Evolutionary conservation across 2,888 invertebrate species (phyloP).

Genomic region (Macrophya alboannulata): DNA sequence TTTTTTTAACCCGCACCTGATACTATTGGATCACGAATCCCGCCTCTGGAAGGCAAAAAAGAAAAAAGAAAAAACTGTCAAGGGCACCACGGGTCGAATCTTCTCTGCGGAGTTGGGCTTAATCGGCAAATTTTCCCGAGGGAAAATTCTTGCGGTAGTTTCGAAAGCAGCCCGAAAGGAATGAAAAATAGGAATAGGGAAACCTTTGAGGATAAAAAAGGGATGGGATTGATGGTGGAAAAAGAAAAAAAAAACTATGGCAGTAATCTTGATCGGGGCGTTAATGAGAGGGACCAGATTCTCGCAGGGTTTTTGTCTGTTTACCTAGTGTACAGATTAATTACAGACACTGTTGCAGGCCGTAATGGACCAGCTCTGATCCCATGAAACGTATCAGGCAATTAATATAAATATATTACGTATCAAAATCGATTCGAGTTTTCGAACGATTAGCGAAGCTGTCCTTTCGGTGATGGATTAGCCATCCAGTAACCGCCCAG

Average conservation of each 20-base stretch:
- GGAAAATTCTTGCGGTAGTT: not conserved
- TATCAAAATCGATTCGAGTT: conserved; percentile 14
- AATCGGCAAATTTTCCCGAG: conserved; percentile 50
- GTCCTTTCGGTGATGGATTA: conserved; percentile 49
- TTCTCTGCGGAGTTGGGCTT: conserved; percentile 11
- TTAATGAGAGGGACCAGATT: conserved; percentile 20
- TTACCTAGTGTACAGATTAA: not conserved
- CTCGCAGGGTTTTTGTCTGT: not conserved
- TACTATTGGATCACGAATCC: conserved; percentile 14
- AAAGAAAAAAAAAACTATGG: conserved; percentile 3
- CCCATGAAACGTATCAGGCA: not conserved
- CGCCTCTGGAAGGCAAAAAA: not conserved
- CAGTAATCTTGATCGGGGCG: conserved; percentile 34
- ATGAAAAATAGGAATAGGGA: conserved; percentile 44
- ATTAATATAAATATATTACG: not conserved
- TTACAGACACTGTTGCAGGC: not conserved
- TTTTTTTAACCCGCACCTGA: conserved; percentile 12
- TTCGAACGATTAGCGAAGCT: conserved; percentile 39
- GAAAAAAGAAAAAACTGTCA: conserved; percentile 18
- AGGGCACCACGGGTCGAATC: conserved; percentile 6
- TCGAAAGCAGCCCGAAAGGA: conserved; percentile 22
- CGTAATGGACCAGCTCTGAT: not conserved
- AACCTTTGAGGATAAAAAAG: conserved; percentile 23
- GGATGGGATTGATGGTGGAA: conserved; percentile 24
- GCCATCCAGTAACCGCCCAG: conserved; percentile 25